A percentile compares a stretch with the other conserved stretches of the same genome.
These are phyloP conservation scores for Benitochromis conjunctus DNA, from an alignment of 2,113 vertebrate genomes.

Conservation along the genomic window DNA sequence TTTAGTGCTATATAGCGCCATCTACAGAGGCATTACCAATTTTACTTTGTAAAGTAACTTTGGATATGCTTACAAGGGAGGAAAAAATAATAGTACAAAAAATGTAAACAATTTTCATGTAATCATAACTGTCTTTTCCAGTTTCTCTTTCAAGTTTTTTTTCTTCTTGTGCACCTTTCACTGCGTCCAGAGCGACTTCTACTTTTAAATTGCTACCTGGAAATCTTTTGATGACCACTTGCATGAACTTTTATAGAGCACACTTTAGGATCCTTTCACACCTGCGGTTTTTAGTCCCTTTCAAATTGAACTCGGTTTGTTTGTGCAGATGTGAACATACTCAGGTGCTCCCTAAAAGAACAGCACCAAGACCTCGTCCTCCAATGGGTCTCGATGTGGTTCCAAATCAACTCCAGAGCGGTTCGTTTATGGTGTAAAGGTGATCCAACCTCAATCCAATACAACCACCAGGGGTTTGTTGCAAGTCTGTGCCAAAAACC, in stretches of 20 bases:
- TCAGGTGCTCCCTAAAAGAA: background rate
- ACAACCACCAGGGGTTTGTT: background rate
- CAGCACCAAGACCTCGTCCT: background rate
- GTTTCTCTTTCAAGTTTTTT: background rate
- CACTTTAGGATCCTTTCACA: background rate
- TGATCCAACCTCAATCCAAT: background rate
- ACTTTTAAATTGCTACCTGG: background rate
- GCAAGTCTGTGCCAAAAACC: background rate
- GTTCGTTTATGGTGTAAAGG: background rate
- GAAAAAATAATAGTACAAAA: background rate
- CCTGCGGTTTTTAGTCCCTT: background rate
- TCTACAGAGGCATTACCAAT: background rate
- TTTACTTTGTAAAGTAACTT: background rate
- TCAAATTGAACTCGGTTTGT: background rate
- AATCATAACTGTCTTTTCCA: background rate
- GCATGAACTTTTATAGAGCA: background rate
- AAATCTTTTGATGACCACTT: background rate
- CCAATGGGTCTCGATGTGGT: background rate
- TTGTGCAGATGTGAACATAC: background rate
- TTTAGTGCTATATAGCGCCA: background rate
- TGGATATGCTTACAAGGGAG: background rate
- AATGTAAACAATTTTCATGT: background rate
- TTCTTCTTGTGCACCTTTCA: background rate
- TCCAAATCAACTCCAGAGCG: too few relatives aligned
- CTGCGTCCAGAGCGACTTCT: background rate